These are phyloP conservation scores for Scatophagus argus DNA, from an alignment of 2,113 vertebrate species.

Conservation along the genomic window DNA sequence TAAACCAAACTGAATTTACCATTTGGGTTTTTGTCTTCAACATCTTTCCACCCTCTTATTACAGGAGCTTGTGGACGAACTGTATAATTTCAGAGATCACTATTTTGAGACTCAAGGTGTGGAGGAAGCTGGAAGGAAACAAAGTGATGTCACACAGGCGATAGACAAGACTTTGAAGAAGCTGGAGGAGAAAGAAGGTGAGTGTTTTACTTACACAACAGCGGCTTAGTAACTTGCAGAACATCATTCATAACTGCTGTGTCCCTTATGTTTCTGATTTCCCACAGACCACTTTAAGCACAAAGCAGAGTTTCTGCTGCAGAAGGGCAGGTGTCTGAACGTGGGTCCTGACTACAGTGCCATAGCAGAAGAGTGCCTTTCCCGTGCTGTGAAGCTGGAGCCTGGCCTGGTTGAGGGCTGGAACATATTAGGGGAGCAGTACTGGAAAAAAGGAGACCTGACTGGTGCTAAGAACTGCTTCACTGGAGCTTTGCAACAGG, in stretches of 20 bases:
- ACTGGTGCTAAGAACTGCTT: conserved; percentile 90
- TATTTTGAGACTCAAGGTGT: conserved; percentile 90
- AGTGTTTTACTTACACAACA: not conserved
- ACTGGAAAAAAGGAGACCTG: conserved; percentile 93
- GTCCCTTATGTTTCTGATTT: not conserved
- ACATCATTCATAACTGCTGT: not conserved
- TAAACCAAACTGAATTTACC: not conserved
- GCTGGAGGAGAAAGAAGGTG: conserved; percentile 87
- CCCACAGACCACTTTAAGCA: conserved; percentile 81
- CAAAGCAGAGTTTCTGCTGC: conserved; percentile 85
- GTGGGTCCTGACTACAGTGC: conserved; percentile 84
- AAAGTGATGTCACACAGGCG: conserved; percentile 83
- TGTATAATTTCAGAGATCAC: conserved; percentile 89
- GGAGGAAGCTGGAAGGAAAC: conserved; percentile 87
- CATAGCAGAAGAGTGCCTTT: conserved; percentile 87
- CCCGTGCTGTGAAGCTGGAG: conserved; percentile 91
- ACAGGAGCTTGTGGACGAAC: conserved; percentile 89
- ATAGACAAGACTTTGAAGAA: conserved; percentile 83
- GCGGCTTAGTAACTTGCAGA: not conserved
- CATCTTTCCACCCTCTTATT: not conserved
- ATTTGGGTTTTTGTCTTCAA: not conserved
- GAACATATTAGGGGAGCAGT: conserved; percentile 93
- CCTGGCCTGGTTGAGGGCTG: conserved; percentile 90
- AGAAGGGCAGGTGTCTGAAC: conserved; percentile 89
- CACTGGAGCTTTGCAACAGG: conserved; percentile 90